phyloP scores from a whole-genome alignment of 2,113 vertebrate genomes.

The Syngnathus typhle region DNA sequence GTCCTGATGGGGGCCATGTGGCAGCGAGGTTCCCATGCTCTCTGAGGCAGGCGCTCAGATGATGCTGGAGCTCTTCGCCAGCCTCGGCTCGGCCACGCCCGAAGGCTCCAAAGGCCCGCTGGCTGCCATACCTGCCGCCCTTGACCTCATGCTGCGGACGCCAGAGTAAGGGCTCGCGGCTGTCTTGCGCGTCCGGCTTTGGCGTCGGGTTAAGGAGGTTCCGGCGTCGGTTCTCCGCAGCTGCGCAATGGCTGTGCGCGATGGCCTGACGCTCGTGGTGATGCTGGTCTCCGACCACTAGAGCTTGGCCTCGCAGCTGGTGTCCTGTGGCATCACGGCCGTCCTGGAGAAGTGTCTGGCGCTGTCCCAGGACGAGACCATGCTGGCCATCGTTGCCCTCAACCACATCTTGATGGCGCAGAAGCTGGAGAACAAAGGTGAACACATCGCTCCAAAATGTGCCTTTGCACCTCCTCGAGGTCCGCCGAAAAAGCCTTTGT shows the following conservation, averaged over 20 bases:
- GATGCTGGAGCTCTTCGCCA: constrained; percentile 92
- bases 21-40: constrained; percentile 60
- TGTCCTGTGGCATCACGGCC: constrained; percentile 64
- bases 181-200: constrained; percentile 22
- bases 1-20: constrained; percentile 82
- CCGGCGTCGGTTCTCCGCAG: constrained; percentile 52
- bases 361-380: constrained; percentile 62
- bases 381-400: constrained; percentile 76
- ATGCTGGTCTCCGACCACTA: constrained; percentile 83
- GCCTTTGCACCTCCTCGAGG: background rate
- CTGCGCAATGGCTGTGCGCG: constrained; percentile 75
- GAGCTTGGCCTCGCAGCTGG: constrained; percentile 83
- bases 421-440: constrained; percentile 69
- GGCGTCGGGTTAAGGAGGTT: too few species aligned
- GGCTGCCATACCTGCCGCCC: constrained; percentile 75
- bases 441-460: background rate
- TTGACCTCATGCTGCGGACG: constrained; percentile 78
- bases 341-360: constrained; percentile 73
- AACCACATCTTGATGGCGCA: constrained; percentile 80
- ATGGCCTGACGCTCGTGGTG: constrained; percentile 83
- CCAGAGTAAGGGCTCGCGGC: constrained; percentile 64
- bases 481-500: too few species aligned
- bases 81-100: constrained; percentile 86
- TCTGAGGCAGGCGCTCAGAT: constrained; percentile 79
- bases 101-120: constrained; percentile 76